A percentile compares a stretch with the other conserved stretches of the same genome.
Conservation (phyloP, 2,888 invertebrate species). For the Phytoseiulus persimilis region DNA sequence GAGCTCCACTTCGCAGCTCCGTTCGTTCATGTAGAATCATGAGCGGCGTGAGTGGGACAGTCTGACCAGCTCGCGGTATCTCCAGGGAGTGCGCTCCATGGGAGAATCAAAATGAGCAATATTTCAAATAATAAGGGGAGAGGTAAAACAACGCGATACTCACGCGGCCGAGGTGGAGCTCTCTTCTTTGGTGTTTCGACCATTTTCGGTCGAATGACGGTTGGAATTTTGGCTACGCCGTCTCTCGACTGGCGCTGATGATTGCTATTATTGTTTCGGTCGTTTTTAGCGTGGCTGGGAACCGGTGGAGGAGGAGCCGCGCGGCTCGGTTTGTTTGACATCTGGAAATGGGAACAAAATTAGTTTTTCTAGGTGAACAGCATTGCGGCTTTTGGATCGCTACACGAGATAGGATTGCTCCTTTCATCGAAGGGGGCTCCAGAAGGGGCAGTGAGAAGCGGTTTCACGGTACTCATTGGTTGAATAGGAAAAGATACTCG, state of each 20-base stretch:
- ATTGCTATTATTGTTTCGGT: slow-evolving; percentile 31
- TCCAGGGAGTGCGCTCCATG: no score
- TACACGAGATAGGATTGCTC: neutral
- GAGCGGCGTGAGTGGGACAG: no score
- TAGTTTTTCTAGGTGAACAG: neutral
- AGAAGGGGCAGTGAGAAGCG: no score
- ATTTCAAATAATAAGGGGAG: no score
- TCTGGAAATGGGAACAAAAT: neutral
- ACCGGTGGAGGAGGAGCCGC: slow-evolving; percentile 32
- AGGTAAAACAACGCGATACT: no score
- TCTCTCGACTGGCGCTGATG: neutral
- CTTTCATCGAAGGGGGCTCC: no score
- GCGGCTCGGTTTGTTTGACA: slow-evolving; percentile 20
- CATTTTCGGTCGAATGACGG: slow-evolving; percentile 35
- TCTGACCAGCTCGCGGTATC: no score
- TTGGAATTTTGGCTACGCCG: neutral
- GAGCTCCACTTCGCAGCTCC: no score
- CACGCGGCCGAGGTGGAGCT: slow-evolving; percentile 20
- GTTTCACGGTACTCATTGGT: no score
- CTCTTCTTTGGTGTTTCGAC: slow-evolving; percentile 21
- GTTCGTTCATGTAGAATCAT: no score
- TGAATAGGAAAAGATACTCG: no score
- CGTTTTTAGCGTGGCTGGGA: slow-evolving; percentile 11
- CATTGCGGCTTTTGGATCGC: neutral
- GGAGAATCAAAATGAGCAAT: no score